phyloP scores from a whole-genome alignment of 2,888 invertebrate species.

The Barypeithes pellucidus region DNA sequence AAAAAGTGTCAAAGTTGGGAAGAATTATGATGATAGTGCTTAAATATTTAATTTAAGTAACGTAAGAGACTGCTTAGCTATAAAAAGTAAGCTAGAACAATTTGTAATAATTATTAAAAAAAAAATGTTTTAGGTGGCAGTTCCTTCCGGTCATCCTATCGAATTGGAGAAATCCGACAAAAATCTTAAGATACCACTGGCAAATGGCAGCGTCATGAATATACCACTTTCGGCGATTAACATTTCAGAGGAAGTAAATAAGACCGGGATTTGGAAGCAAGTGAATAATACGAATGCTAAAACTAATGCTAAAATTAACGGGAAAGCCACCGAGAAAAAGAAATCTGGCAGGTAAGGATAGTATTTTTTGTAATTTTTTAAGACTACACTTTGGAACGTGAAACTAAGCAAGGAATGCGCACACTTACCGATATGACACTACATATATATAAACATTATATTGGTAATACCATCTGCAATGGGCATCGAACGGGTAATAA shows the following conservation, averaged over 20 bases:
- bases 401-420: too few relatives aligned
- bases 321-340: constrained; percentile 62
- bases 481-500: too few relatives aligned
- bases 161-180: constrained; percentile 58
- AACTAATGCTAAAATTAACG: constrained; percentile 68
- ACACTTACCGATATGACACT: too few relatives aligned
- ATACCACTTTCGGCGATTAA: constrained; percentile 90
- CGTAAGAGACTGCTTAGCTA: too few relatives aligned
- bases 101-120: neutral
- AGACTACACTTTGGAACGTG: too few relatives aligned
- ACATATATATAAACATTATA: too few relatives aligned
- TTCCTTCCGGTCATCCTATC: constrained; percentile 36
- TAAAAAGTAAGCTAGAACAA: too few relatives aligned
- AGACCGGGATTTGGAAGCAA: constrained; percentile 95
- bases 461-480: too few relatives aligned
- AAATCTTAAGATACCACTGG: constrained; percentile 89
- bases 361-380: too few relatives aligned
- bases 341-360: constrained; percentile 55
- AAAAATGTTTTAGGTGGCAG: constrained; percentile 39
- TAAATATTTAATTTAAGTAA: too few relatives aligned
- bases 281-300: constrained; percentile 80
- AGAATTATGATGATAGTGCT: too few relatives aligned
- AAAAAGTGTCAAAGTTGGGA: too few relatives aligned
- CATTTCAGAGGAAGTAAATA: constrained; percentile 94
- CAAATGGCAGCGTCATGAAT: constrained; percentile 91